Base-by-base conservation (phyloP, 2,888 invertebrate species). In the Thereva unica region DNA sequence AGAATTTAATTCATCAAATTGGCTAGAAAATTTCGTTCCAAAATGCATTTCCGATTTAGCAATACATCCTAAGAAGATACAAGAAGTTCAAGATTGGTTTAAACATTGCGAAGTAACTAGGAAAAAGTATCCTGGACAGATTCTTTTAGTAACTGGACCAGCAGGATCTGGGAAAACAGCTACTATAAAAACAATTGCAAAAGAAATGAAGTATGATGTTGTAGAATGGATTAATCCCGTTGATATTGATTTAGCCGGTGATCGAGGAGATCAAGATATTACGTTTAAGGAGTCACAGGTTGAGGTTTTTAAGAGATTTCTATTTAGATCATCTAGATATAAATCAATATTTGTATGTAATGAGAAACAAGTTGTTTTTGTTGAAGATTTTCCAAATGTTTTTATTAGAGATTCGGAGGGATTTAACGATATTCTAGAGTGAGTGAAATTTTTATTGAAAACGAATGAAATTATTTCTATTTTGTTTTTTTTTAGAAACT, bases 81-180 rank as follows among this genome's bases (percentile, higher is more conserved):
- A 84, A 73, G 92, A 92, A 80, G 82, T 92, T 44, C 85, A 88
- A 72, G 82, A 83, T 37, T 92, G 92, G 92, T 73, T 92, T 3
- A 69, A 67, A 5, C 75, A 77, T 66, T 77, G 76, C 57, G 72
- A 74, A 4, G 66, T 67, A 0, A 66, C 74, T 61, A 71, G 70
- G 1, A 72, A 55, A 3, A 76, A 76, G 45, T 74, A 73, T 40
- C 78, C 81, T 0, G 79, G 82, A 70, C 82, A 84, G 61, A 85
- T 91, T 71, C 80, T 94, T 45, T 77, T 95, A 4, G 72, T 95
- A 34, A 89, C 89, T 5, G 95, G 95, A 0, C 92, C 95, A 34
- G 86, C 93, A 0, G 95, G 95, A 0, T 86, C 87, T 76, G 94
- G 93, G 0, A 95, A 95, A 82, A 91, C 93, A 1, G 85, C 87